Conservation (phyloP, 2,888 invertebrate species). For the Odontomyia ornata region DNA sequence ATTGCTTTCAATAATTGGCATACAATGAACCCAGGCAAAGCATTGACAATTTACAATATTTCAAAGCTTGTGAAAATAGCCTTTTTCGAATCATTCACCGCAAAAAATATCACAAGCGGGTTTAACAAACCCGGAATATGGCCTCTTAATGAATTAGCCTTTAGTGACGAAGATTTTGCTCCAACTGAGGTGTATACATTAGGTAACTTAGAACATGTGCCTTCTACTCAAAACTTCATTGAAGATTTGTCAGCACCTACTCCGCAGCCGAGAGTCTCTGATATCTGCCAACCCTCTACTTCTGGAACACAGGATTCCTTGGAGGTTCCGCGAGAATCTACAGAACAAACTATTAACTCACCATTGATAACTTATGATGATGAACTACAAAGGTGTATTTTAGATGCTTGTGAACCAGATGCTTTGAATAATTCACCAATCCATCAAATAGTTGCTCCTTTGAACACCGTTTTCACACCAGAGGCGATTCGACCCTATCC, state of each 20-base stretch:
- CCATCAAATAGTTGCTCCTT: conserved; percentile 39
- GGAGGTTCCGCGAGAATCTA: conserved; percentile 22
- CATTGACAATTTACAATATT: conserved; percentile 16
- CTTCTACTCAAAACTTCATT: conserved; percentile 45
- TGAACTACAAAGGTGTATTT: no score
- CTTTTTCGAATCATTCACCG: conserved; percentile 11
- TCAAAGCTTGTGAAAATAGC: background rate
- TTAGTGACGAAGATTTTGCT: conserved; percentile 10
- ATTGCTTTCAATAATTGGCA: conserved; percentile 30
- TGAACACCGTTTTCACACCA: background rate
- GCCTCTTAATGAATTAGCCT: background rate
- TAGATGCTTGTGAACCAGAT: conserved; percentile 14
- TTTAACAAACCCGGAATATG: conserved; percentile 27
- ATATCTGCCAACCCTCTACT: conserved; percentile 45
- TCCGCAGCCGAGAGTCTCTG: conserved; percentile 21
- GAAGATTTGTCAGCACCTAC: conserved; percentile 44
- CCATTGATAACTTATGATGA: conserved; percentile 40
- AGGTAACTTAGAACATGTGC: conserved; percentile 43
- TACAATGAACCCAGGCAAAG: conserved; percentile 20
- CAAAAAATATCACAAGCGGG: conserved; percentile 2
- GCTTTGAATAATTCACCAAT: conserved; percentile 40
- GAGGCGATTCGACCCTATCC: background rate
- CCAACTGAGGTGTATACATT: conserved; percentile 30
- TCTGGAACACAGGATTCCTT: conserved; percentile 38
- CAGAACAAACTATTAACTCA: conserved; percentile 44